Conservation (phyloP, 2,797 vertebrate species). For the Masticophis lateralis region DNA sequence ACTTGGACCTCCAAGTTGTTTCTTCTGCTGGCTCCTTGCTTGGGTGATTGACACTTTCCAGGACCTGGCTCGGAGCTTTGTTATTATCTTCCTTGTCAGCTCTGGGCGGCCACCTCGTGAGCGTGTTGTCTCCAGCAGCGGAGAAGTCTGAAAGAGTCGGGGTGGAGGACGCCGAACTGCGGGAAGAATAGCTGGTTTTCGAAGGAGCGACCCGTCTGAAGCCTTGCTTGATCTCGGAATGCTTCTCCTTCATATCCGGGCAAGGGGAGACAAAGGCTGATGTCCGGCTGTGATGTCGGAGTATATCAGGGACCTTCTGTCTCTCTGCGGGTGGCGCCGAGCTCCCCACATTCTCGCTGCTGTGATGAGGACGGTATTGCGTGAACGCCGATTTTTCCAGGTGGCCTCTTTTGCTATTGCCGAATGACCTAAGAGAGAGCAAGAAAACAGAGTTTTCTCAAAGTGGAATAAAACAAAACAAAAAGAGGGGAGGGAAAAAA, state of each 20-base stretch:
- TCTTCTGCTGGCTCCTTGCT: constrained; percentile 63
- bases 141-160: constrained; percentile 30
- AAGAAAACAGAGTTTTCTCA: background rate
- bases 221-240: constrained; percentile 58
- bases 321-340: constrained; percentile 60
- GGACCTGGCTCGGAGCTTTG: constrained; percentile 9
- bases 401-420: constrained; percentile 56
- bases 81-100: background rate
- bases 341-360: background rate
- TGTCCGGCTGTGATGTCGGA: constrained; percentile 58
- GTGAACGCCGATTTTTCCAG: constrained; percentile 44
- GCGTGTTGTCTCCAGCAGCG: background rate
- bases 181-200: constrained; percentile 66
- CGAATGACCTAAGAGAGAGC: constrained; percentile 53
- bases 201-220: constrained; percentile 49
- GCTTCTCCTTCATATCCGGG: constrained; percentile 49
- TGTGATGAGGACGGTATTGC: constrained; percentile 52
- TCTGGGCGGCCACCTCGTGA: constrained; percentile 37
- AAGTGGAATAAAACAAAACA: background rate
- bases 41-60: constrained; percentile 42
- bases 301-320: constrained; percentile 69
- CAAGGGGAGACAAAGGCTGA: constrained; percentile 43
- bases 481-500: background rate
- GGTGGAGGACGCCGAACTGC: constrained; percentile 39
- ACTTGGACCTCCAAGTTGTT: constrained; percentile 48